Conservation (phyloP, 2,113 vertebrate genomes). For the Syngnathus floridae region DNA sequence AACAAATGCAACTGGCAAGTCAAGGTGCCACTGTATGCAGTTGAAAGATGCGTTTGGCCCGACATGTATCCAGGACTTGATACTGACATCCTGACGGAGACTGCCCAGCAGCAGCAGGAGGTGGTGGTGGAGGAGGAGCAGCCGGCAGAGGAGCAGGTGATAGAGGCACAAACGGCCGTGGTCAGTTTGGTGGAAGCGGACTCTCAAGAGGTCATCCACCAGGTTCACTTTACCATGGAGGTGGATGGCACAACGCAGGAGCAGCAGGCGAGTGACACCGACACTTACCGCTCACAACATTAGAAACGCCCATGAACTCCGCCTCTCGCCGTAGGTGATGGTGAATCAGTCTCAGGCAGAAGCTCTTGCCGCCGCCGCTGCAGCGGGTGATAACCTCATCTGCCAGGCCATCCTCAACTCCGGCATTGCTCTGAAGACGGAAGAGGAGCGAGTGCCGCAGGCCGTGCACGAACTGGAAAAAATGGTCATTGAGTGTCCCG, state of each 20-base stretch:
- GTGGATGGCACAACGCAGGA: constrained; percentile 65
- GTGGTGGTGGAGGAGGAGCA: constrained; percentile 50
- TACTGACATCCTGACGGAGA: constrained; percentile 22
- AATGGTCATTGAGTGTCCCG: constrained; percentile 46
- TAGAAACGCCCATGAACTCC: not conserved
- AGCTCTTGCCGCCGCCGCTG: constrained; percentile 53
- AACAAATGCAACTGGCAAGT: not conserved
- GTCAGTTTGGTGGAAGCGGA: constrained; percentile 83
- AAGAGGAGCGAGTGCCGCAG: constrained; percentile 57
- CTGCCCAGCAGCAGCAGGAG: constrained; percentile 33
- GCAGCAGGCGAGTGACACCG: constrained; percentile 53
- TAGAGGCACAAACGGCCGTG: constrained; percentile 68
- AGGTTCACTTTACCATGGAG: constrained; percentile 89
- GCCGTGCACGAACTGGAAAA: constrained; percentile 58
- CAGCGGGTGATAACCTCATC: constrained; percentile 80
- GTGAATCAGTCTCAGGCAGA: constrained; percentile 62
- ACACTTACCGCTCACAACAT: not conserved
- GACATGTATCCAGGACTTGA: constrained; percentile 64
- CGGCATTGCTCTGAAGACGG: constrained; percentile 79
- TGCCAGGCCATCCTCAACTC: constrained; percentile 93
- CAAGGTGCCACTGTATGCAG: not conserved
- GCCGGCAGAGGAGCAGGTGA: constrained; percentile 41
- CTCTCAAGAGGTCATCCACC: constrained; percentile 82
- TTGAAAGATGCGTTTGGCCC: constrained; percentile 1
- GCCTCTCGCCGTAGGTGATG: constrained; percentile 48